Percentiles rank a stretch among this genome's conserved stretches.
Evolutionary conservation across 2,113 vertebrate genomes (phyloP).

Genomic region (Scatophagus argus): DNA sequence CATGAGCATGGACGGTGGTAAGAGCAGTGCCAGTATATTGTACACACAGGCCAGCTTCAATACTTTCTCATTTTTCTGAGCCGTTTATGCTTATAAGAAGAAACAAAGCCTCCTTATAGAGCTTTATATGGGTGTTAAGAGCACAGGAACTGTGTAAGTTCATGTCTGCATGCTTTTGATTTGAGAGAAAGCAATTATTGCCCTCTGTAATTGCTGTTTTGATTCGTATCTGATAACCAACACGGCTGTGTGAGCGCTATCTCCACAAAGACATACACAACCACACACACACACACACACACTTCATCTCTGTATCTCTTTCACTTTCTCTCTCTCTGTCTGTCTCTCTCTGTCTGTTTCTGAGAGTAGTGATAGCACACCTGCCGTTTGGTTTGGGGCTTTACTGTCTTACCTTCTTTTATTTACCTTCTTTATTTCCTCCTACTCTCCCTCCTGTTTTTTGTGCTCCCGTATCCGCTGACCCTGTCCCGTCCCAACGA

Average conservation of each 20-base stretch:
- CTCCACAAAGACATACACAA: neutral
- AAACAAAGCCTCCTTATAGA: slow-evolving; percentile 7
- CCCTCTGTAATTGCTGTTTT: slow-evolving; percentile 78
- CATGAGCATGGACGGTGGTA: neutral
- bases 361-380: slow-evolving; percentile 55
- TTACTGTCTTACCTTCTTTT: slow-evolving; percentile 73
- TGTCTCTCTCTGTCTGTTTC: slow-evolving; percentile 34
- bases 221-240: slow-evolving; percentile 72
- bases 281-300: neutral
- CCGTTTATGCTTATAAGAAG: neutral
- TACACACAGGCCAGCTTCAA: neutral
- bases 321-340: neutral
- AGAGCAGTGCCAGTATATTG: neutral
- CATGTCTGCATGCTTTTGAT: slow-evolving; percentile 70
- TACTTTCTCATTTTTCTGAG: neutral
- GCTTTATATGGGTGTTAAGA: slow-evolving; percentile 23
- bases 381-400: slow-evolving; percentile 68
- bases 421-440: slow-evolving; percentile 79
- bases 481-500: slow-evolving; percentile 80
- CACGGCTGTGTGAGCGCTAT: slow-evolving; percentile 30
- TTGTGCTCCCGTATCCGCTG: slow-evolving; percentile 84
- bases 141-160: slow-evolving; percentile 40
- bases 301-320: neutral
- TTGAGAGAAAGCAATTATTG: slow-evolving; percentile 74
- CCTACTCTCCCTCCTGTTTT: slow-evolving; percentile 76